A percentile compares a stretch with the other conserved stretches of the same genome.
phyloP scores from a whole-genome alignment of 2,113 vertebrate genomes.

The Oryzias javanicus region DNA sequence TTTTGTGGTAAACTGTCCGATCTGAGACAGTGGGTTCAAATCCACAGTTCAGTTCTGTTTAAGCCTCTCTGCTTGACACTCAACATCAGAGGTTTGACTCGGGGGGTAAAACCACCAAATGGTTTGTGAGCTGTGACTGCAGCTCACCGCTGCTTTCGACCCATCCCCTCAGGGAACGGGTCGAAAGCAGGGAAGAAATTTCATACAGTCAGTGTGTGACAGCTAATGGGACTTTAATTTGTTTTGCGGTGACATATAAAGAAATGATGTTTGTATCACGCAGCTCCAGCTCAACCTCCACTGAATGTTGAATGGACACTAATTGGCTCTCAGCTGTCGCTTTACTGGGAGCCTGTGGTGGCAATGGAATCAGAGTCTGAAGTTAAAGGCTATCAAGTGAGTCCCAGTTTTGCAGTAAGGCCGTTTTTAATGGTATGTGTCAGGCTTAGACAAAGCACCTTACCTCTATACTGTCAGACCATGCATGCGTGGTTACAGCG shows the following conservation, averaged over 20 bases:
- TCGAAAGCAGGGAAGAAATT: too few species aligned
- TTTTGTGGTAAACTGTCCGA: too few species aligned
- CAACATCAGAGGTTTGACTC: too few species aligned
- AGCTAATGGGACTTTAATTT: slow-evolving; percentile 15
- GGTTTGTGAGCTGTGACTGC: too few species aligned
- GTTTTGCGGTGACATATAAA: slow-evolving; percentile 19
- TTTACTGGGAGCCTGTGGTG: slow-evolving; percentile 92
- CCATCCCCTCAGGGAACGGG: too few species aligned
- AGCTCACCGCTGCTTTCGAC: too few species aligned
- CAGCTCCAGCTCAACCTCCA: slow-evolving; percentile 90
- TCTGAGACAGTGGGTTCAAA: too few species aligned
- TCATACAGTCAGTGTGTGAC: too few species aligned
- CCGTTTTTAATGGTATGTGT: slow-evolving; percentile 12
- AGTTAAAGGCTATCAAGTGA: slow-evolving; percentile 92
- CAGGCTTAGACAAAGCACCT: neutral
- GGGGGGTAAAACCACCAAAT: too few species aligned
- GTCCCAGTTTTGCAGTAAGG: slow-evolving; percentile 23
- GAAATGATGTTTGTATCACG: slow-evolving; percentile 32
- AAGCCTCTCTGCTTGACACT: too few species aligned
- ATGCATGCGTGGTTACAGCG: slow-evolving; percentile 18
- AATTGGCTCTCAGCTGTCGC: slow-evolving; percentile 84
- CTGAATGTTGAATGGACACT: slow-evolving; percentile 91
- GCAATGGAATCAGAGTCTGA: slow-evolving; percentile 92
- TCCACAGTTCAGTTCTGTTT: too few species aligned
- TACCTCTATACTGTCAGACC: slow-evolving; percentile 6